Evolutionary conservation across 2,797 vertebrate genomes (phyloP), one percentile per base, ranked within the genome.

Genomic region (Ambastaia sidthimunki): DNA sequence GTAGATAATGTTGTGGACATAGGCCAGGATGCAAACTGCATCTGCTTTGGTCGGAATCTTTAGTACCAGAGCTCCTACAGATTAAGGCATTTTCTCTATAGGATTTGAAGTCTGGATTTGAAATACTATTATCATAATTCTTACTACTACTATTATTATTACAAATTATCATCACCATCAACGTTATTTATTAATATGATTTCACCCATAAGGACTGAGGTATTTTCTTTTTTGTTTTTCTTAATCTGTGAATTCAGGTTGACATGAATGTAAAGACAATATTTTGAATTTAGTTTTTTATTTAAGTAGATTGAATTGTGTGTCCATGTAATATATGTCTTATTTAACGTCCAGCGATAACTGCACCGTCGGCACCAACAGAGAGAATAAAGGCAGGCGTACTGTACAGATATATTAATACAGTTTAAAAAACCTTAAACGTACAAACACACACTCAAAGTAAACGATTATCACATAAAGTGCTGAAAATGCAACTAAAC

Each of bases 211-310:
- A 89, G 86, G 88, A 90, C 85, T 90, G 92, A 87, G 87, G 90
- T 88, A 87, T 89, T 90, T 44, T 71, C 86, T 60, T 85, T 60
- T 85, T 86, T 86, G 87, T 85, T 85, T 85, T 86, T 81, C 83
- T 86, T 72, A 90, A 93, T 93, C 92, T 94, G 92, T 94, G 91
- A 94, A 93, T 92, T 94, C 94, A 94, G 93, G 93, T 94, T 93
- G 93, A 94, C 92, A 93, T 95, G 94, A 95, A 95, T 95, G 94
- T 94, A 95, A 94, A 93, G 88, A 93, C 89, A 92, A 89, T 93
- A 88, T 93, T 92, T 91, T 89, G 87, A 82, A 90, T 91, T 93
- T 90, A 82, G 89, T 91, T 92, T 92, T 92, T 92, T 91, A 93
- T 93, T 92, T 93, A 92, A 93, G 86, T 92, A 90, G 88, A 91